Percentiles rank a stretch among this genome's conserved stretches.
Evolutionary conservation across 2,888 invertebrate species (phyloP).

Genomic region (Patella depressa): DNA sequence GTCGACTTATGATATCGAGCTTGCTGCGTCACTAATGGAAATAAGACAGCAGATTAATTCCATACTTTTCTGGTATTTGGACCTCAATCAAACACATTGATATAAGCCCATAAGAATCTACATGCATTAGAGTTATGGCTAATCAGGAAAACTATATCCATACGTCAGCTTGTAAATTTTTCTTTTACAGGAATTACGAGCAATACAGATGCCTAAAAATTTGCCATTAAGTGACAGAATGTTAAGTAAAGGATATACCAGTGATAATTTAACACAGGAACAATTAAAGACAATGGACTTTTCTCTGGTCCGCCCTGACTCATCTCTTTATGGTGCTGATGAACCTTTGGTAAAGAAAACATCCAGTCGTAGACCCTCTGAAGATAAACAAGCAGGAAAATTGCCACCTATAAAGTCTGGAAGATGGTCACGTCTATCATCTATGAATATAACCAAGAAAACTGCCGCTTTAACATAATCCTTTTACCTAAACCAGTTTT

Average conservation of each 20-base stretch:
- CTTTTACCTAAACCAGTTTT: no score
- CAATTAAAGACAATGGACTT: constrained; percentile 56
- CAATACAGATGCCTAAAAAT: constrained; percentile 55
- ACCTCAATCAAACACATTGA: no score
- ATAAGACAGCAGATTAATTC: no score
- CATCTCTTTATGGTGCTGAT: constrained; percentile 34
- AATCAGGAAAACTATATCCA: no score
- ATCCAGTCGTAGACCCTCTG: constrained; percentile 19
- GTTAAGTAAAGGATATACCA: constrained; percentile 60
- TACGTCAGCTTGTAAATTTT: no score
- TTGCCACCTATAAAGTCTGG: constrained; percentile 33
- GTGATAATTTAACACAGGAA: constrained; percentile 52
- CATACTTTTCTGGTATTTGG: no score
- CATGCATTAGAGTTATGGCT: no score
- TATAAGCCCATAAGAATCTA: no score
- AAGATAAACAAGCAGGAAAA: constrained; percentile 10
- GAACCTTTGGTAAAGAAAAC: neutral
- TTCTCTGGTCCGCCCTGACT: constrained; percentile 51
- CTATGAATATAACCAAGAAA: constrained; percentile 14
- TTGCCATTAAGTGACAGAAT: constrained; percentile 62
- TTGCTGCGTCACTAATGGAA: no score
- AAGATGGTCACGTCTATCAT: constrained; percentile 19
- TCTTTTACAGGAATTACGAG: constrained; percentile 49
- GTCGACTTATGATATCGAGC: no score
- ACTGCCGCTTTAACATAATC: neutral